Evolutionary conservation across 2,797 vertebrate species (phyloP), one percentile per base, ranked within the genome.

Genomic region (Clarias platycephalus): DNA sequence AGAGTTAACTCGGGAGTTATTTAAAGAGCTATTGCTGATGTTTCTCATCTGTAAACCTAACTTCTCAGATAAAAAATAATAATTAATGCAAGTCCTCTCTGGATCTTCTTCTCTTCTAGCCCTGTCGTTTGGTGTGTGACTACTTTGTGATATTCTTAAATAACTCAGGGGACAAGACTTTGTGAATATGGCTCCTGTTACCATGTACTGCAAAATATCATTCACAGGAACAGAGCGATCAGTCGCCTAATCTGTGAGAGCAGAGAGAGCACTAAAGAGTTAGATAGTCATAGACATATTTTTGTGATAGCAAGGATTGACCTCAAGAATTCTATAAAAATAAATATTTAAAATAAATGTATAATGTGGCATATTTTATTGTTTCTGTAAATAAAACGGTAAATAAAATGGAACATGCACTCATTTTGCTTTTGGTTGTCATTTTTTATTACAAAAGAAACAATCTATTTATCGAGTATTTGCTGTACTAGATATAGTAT

Each of bases 321-420:
- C 88, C 90, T 91, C 80, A 87, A 53, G 75, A 75, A 58, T 40
- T 64, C 16, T 58, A 49, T 18, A 77, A 80, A 85, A 84, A 83
- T 74, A 88, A 83, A 57, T 81, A 80, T 79, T 76, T 13, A 87
- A 88, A 87, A 88, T 82, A 83, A 91, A 86, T 89, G 76, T 71
- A 78, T 86, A 83, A 77, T 89, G 80, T 92, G 88, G 91, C 87
- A 79, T 87, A 83, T 90, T 76, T 77, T 88, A 81, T 89, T 79
- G 91, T 83, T 91, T 93, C 90, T 95, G 95, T 96, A 95, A 93
- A 95, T 95, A 95, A 85, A 90, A 89, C 87, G 90, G 88, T 80
- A 91, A 95, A 95, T 94, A 94, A 95, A 95, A 84, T 91, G 89
- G 84, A 94, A 94, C 92, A 91, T 94, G 93, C 93, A 94, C 92